Percentiles rank a stretch among this genome's conserved stretches.
phyloP scores from a whole-genome alignment of 2,113 vertebrate genomes.

The Callipepla californica region DNA sequence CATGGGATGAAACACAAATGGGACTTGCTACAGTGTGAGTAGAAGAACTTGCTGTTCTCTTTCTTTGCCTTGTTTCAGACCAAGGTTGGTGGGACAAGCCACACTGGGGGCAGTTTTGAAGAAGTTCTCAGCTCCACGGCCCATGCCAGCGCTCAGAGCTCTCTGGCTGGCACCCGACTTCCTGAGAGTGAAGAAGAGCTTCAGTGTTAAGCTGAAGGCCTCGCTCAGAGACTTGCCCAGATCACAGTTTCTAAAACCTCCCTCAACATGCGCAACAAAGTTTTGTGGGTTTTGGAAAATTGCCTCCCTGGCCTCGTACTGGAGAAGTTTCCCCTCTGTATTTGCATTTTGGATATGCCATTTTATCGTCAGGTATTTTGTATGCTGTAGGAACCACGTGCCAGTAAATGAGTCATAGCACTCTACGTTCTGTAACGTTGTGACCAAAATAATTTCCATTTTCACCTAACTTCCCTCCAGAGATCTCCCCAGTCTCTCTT shows the following conservation, averaged over 20 bases:
- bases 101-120: constrained; percentile 89
- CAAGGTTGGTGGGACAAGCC: constrained; percentile 86
- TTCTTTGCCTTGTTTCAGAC: constrained; percentile 80
- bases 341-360: not conserved
- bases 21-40: not conserved
- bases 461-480: not conserved
- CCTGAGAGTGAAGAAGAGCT: constrained; percentile 79
- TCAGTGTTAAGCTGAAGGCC: constrained; percentile 76
- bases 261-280: not conserved
- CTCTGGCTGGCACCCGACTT: constrained; percentile 73
- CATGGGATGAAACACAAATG: not conserved
- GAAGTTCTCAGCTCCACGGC: constrained; percentile 95
- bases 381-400: not conserved
- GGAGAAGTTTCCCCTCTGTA: not conserved
- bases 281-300: constrained; percentile 26
- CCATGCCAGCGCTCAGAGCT: constrained; percentile 89
- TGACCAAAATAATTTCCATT: not conserved
- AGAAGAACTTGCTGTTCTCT: not conserved
- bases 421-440: not conserved
- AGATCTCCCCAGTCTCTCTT: not conserved
- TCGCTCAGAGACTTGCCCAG: not conserved
- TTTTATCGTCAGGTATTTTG: not conserved
- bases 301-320: not conserved
- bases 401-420: not conserved
- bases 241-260: not conserved